A percentile compares a stretch with the other conserved stretches of the same genome.
Evolutionary conservation across 2,888 invertebrate species (phyloP).

Genomic region (Perithous albicinctus): DNA sequence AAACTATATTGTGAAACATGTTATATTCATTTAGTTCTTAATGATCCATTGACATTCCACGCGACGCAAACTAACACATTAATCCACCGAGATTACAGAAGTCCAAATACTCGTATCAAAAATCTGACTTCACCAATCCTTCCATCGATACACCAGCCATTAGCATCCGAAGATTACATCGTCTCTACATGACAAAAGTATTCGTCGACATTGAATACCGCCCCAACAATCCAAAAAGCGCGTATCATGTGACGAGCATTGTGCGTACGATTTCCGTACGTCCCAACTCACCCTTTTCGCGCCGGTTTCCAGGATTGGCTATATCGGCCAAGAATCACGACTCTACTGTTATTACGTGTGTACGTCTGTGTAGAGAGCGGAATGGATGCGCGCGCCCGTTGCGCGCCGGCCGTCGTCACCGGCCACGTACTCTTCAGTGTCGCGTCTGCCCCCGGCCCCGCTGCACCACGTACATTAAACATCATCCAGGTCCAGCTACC

Average conservation of each 20-base stretch:
- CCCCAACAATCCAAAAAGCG: not conserved
- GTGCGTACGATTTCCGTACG: slow-evolving; percentile 4
- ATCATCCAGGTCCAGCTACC: slow-evolving; percentile 81
- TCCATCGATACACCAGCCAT: not conserved
- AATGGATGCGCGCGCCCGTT: slow-evolving; percentile 76
- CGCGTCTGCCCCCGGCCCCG: slow-evolving; percentile 84
- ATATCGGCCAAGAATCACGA: slow-evolving; percentile 64
- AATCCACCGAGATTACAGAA: too few relatives aligned
- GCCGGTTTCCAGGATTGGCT: slow-evolving; percentile 71
- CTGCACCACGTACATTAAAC: slow-evolving; percentile 81
- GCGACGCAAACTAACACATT: too few relatives aligned
- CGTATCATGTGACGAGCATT: not conserved
- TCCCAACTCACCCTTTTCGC: slow-evolving; percentile 10
- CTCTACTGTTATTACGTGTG: slow-evolving; percentile 41
- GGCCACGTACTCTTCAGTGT: slow-evolving; percentile 81
- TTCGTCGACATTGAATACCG: not conserved
- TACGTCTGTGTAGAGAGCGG: slow-evolving; percentile 65
- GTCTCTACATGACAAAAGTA: not conserved
- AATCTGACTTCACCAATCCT: not conserved
- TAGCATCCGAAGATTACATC: not conserved
- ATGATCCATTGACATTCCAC: too few relatives aligned
- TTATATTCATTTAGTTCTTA: too few relatives aligned
- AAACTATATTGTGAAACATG: too few relatives aligned
- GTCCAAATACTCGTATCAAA: not conserved
- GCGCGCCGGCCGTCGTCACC: slow-evolving; percentile 72